phyloP scores from a whole-genome alignment of 2,113 vertebrate species.

The Burhinus bistriatus region DNA sequence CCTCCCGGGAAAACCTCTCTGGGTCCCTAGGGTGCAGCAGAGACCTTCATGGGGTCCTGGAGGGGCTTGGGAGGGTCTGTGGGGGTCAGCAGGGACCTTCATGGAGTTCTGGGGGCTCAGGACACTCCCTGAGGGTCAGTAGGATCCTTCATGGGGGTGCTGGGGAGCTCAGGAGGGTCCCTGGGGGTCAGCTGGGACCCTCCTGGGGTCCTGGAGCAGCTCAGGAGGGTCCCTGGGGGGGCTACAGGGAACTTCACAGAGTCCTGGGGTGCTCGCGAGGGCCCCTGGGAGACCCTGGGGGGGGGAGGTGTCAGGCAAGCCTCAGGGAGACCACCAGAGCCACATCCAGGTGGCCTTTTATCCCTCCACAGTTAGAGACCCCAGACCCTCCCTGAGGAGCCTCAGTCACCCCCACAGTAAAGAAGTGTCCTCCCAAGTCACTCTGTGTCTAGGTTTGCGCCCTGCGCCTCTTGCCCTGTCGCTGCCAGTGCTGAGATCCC shows the following conservation, averaged over 20 bases:
- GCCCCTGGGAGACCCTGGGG: background rate
- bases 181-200: background rate
- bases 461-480: background rate
- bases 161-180: background rate
- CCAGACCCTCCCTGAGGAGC: background rate
- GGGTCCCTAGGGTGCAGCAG: background rate
- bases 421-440: background rate
- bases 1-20: fast-evolving
- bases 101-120: background rate
- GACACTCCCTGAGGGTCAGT: background rate
- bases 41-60: background rate
- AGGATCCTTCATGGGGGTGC: too few species aligned
- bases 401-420: background rate
- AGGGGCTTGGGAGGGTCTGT: background rate
- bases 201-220: background rate
- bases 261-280: background rate
- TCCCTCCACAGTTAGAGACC: background rate
- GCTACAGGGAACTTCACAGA: background rate
- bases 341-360: background rate
- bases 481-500: background rate
- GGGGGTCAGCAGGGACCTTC: too few species aligned
- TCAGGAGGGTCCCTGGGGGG: background rate
- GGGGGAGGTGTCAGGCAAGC: background rate
- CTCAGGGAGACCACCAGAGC: background rate
- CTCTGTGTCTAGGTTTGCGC: background rate